These are phyloP conservation scores for Acrobasis consociella DNA, from an alignment of 2,888 invertebrate genomes.

Conservation along the genomic window DNA sequence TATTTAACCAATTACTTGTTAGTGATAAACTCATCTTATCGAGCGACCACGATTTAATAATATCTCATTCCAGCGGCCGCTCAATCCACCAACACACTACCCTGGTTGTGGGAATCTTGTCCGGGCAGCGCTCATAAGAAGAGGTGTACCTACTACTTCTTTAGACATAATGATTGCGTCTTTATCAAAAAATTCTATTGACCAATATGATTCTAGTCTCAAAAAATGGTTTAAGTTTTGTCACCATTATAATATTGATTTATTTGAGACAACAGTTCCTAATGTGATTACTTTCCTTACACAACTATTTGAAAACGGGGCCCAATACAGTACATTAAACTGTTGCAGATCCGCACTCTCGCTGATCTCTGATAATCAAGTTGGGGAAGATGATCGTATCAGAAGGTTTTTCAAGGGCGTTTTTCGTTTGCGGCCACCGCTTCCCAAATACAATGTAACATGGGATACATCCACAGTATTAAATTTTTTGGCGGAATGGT, in stretches of 20 bases:
- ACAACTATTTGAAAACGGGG: neutral
- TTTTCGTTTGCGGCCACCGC: neutral
- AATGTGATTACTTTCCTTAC: neutral
- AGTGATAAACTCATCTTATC: neutral
- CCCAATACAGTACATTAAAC: neutral
- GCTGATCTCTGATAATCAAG: neutral
- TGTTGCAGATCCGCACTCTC: neutral
- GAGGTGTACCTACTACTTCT: neutral
- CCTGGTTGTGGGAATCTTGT: conserved; percentile 3
- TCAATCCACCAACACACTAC: neutral
- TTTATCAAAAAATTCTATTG: neutral
- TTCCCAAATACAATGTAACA: neutral
- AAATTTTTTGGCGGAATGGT: neutral
- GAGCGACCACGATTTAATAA: neutral
- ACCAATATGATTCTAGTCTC: too few species aligned
- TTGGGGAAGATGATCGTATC: neutral
- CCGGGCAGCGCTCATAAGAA: neutral
- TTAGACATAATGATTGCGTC: conserved; percentile 1
- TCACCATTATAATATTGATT: neutral
- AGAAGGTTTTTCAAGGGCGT: neutral
- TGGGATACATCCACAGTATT: neutral
- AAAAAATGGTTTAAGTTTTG: neutral
- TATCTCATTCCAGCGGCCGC: neutral
- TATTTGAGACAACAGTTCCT: neutral
- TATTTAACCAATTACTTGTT: neutral